A percentile compares a stretch with the other conserved stretches of the same genome.
Evolutionary conservation across 2,888 invertebrate species (phyloP).

Genomic region (Venustoraphidia nigricollis): DNA sequence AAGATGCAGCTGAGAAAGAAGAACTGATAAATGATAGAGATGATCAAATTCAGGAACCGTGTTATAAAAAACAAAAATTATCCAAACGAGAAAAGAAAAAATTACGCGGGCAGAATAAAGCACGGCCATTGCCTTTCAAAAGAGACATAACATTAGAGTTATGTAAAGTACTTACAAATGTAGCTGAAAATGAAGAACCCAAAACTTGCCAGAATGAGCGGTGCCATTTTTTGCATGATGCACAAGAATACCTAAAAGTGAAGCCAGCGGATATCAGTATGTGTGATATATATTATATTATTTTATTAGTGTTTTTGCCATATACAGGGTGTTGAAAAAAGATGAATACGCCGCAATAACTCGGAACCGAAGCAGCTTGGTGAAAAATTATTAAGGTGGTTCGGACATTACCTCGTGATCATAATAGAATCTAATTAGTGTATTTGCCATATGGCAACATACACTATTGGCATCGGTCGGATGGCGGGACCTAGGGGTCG

Average conservation of each 20-base stretch:
- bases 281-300: too few relatives aligned
- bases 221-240: conserved; percentile 65
- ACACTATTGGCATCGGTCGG: too few relatives aligned
- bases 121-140: conserved; percentile 54
- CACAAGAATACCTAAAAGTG: conserved; percentile 51
- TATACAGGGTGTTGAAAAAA: too few relatives aligned
- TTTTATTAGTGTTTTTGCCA: too few relatives aligned
- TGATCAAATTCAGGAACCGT: conserved; percentile 18
- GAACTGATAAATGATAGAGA: conserved; percentile 7
- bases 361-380: too few relatives aligned
- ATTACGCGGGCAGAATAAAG: conserved; percentile 60
- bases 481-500: too few relatives aligned
- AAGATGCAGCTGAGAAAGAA: neutral
- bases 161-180: conserved; percentile 49
- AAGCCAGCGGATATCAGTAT: conserved; percentile 54
- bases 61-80: conserved; percentile 23
- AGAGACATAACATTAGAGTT: conserved; percentile 43
- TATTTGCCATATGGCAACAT: too few relatives aligned
- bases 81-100: conserved; percentile 26
- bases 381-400: too few relatives aligned
- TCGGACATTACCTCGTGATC: too few relatives aligned
- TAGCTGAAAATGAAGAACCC: conserved; percentile 28
- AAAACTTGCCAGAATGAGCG: conserved; percentile 40
- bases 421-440: too few relatives aligned
- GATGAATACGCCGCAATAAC: too few relatives aligned